Percentiles rank a stretch among this genome's conserved stretches.
phyloP scores from a whole-genome alignment of 2,888 invertebrate genomes.

The Spilosoma lubricipeda region DNA sequence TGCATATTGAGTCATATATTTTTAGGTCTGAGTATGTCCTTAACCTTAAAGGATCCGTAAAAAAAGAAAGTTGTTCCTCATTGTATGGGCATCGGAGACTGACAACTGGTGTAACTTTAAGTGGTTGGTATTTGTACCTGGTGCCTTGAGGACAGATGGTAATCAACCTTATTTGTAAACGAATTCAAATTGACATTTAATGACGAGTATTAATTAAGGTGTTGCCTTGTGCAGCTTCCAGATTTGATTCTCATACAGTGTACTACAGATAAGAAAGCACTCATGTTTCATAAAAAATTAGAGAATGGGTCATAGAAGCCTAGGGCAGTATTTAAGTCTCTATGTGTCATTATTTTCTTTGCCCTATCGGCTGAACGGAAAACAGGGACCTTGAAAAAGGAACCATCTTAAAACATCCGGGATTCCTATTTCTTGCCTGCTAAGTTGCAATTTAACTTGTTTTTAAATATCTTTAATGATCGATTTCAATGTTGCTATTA shows the following conservation, averaged over 20 bases:
- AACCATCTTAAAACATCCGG: conserved; percentile 25
- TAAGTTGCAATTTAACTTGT: conserved; percentile 24
- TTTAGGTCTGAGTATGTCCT: not conserved
- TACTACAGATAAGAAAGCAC: not conserved
- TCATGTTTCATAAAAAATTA: too few species aligned
- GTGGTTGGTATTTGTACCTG: conserved; percentile 4
- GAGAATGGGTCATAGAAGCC: too few species aligned
- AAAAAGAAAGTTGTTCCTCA: conserved; percentile 23
- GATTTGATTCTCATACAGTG: not conserved
- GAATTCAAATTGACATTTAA: not conserved
- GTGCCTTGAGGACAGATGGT: conserved; percentile 1
- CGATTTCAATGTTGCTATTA: not conserved
- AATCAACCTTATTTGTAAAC: not conserved
- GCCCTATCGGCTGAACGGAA: conserved; percentile 14
- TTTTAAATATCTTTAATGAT: conserved; percentile 21
- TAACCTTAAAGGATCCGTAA: conserved; percentile 13
- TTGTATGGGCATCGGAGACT: conserved; percentile 7
- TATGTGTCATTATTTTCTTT: not conserved
- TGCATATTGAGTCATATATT: not conserved
- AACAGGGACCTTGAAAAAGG: conserved; percentile 12
- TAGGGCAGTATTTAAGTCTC: too few species aligned
- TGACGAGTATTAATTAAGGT: not conserved
- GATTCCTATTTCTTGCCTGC: not conserved
- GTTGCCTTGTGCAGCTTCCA: not conserved
- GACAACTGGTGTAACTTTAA: conserved; percentile 13